These are phyloP conservation scores for Dasyprocta punctata DNA, from an alignment of 2,113 vertebrate genomes.

Conservation along the genomic window DNA sequence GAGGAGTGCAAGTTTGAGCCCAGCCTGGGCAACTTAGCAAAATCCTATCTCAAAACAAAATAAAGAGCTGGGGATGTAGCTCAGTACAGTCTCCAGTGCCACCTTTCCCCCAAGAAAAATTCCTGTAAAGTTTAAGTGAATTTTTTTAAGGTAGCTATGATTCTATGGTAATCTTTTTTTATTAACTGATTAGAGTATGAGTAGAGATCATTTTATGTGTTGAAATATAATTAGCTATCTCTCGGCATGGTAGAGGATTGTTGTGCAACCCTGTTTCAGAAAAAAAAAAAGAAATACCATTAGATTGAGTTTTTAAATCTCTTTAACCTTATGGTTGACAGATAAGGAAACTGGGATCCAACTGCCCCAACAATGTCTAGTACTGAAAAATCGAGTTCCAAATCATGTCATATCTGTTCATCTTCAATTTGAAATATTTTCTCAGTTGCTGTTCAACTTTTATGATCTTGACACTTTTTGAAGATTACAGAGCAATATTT, in stretches of 20 bases:
- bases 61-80: not conserved
- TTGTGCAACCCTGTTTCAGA: not conserved
- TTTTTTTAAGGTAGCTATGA: constrained; percentile 4
- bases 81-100: not conserved
- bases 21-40: not conserved
- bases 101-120: not conserved
- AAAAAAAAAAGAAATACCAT: not conserved
- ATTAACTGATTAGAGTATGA: constrained; percentile 23
- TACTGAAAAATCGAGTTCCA: constrained; percentile 23
- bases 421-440: not conserved
- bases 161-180: constrained; percentile 14
- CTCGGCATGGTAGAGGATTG: too few relatives aligned
- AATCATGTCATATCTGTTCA: not conserved
- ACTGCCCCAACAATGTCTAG: not conserved
- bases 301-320: not conserved
- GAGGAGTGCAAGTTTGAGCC: not conserved
- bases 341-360: not conserved
- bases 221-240: not conserved
- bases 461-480: constrained; percentile 39
- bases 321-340: not conserved
- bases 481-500: constrained; percentile 31
- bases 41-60: not conserved
- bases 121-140: not conserved
- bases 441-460: not conserved
- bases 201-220: not conserved